Conservation (phyloP, 1,140 invertebrate species). For the Brachionus sp. region DNA sequence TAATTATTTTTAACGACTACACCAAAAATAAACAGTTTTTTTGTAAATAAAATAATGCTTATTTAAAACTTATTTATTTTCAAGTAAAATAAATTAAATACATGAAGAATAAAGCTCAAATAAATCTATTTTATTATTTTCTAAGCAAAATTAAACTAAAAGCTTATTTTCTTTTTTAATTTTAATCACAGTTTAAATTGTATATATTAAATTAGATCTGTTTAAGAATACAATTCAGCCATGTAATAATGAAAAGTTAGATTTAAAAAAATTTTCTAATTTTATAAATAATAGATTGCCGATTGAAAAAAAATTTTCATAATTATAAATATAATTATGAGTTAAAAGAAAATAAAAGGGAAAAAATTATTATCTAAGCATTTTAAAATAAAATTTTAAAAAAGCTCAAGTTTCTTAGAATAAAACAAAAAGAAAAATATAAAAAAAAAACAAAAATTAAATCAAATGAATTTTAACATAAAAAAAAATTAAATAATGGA, state of each 20-base stretch:
- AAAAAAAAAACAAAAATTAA: neutral
- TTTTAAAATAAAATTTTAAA: neutral
- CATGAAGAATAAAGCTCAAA: too few relatives aligned
- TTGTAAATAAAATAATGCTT: too few relatives aligned
- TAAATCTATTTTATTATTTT: too few relatives aligned
- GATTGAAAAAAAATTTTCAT: neutral
- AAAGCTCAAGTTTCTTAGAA: neutral
- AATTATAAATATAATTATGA: neutral
- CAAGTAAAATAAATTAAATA: too few relatives aligned
- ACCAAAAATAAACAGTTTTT: too few relatives aligned
- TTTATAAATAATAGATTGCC: neutral
- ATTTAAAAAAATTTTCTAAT: neutral
- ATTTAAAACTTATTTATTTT: too few relatives aligned
- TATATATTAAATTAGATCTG: too few relatives aligned
- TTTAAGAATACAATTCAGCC: neutral
- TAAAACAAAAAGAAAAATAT: neutral
- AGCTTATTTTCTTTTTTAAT: too few relatives aligned
- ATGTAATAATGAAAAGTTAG: neutral
- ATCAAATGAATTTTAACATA: neutral
- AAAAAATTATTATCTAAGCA: conserved; percentile 4
- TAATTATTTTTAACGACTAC: too few relatives aligned
- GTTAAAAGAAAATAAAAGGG: neutral
- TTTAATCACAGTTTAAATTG: too few relatives aligned
- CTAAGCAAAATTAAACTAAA: too few relatives aligned
- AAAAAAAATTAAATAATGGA: neutral